A percentile compares a stretch with the other conserved stretches of the same genome.
Evolutionary conservation across 2,113 vertebrate species (phyloP).

Genomic region (Clinocottus analis): DNA sequence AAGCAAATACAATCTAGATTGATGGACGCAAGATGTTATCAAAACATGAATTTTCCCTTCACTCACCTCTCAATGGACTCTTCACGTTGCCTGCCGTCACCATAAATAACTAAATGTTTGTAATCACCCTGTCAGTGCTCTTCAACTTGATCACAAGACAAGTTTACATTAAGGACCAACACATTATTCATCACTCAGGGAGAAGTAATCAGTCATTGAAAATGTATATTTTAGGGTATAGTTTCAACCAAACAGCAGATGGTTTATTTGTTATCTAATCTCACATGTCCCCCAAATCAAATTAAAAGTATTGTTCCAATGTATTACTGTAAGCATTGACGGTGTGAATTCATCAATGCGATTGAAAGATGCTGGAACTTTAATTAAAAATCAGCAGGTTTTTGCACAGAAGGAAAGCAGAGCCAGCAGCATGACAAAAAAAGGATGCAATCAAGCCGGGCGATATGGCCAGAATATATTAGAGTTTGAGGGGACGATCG

Average conservation of each 20-base stretch:
- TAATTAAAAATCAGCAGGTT: conserved; percentile 48
- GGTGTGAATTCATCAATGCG: conserved; percentile 13
- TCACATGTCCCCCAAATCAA: conserved; percentile 36
- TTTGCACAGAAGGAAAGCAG: not conserved
- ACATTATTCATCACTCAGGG: conserved; percentile 41
- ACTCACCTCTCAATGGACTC: conserved; percentile 19
- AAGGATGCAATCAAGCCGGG: conserved; percentile 26
- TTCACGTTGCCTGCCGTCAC: conserved; percentile 32
- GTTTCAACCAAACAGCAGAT: conserved; percentile 33
- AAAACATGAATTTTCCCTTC: conserved; percentile 34
- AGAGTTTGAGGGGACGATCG: not conserved
- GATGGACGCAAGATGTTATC: not conserved
- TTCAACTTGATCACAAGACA: conserved; percentile 52
- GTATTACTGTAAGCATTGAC: conserved; percentile 20
- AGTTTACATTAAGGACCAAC: conserved; percentile 34
- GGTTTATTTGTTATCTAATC: conserved; percentile 46
- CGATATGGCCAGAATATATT: conserved; percentile 16
- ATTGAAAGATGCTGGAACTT: conserved; percentile 27
- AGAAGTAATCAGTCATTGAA: conserved; percentile 32
- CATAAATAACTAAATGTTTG: conserved; percentile 51
- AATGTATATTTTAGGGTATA: conserved; percentile 26
- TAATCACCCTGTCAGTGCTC: conserved; percentile 33
- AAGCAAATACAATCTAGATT: not conserved
- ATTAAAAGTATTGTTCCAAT: conserved; percentile 58
- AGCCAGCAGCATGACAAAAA: not conserved